A percentile compares a stretch with the other conserved stretches of the same genome.
Evolutionary conservation across 2,113 vertebrate species (phyloP).

Genomic region (Sander lucioperca): DNA sequence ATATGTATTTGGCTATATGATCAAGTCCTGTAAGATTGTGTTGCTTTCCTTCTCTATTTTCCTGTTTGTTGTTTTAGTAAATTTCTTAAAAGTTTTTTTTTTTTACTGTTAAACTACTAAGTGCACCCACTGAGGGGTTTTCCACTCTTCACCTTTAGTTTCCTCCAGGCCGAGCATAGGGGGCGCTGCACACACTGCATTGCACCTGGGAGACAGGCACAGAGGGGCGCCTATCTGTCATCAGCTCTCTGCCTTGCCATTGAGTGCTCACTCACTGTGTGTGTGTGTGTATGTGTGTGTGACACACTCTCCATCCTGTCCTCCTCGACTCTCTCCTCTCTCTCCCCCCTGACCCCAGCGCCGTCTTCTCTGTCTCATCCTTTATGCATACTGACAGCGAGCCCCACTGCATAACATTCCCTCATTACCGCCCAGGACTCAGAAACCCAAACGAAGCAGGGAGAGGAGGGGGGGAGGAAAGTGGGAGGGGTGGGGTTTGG

Average conservation of each 20-base stretch:
- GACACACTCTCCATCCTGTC: constrained; percentile 60
- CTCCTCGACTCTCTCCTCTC: constrained; percentile 76
- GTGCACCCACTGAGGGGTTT: neutral
- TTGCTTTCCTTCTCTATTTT: too few relatives aligned
- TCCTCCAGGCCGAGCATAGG: constrained; percentile 38
- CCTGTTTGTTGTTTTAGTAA: neutral
- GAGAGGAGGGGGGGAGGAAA: constrained; percentile 29
- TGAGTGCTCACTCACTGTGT: constrained; percentile 58
- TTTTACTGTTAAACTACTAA: neutral
- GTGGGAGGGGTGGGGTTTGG: constrained; percentile 43
- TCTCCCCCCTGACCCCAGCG: constrained; percentile 85
- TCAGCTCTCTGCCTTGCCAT: constrained; percentile 44
- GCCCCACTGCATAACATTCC: constrained; percentile 93
- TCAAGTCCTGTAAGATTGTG: too few relatives aligned
- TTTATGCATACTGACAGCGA: constrained; percentile 95
- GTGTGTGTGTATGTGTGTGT: constrained; percentile 41
- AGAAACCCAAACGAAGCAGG: constrained; percentile 88
- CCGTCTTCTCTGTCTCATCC: constrained; percentile 93
- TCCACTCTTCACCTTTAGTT: neutral
- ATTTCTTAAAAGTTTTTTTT: neutral
- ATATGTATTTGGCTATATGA: too few relatives aligned
- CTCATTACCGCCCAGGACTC: constrained; percentile 94
- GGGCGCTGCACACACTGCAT: constrained; percentile 61
- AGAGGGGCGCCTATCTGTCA: constrained; percentile 64
- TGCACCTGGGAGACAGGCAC: constrained; percentile 60